Evolutionary conservation across 2,797 vertebrate species (phyloP).

Genomic region (Furcifer pardalis): DNA sequence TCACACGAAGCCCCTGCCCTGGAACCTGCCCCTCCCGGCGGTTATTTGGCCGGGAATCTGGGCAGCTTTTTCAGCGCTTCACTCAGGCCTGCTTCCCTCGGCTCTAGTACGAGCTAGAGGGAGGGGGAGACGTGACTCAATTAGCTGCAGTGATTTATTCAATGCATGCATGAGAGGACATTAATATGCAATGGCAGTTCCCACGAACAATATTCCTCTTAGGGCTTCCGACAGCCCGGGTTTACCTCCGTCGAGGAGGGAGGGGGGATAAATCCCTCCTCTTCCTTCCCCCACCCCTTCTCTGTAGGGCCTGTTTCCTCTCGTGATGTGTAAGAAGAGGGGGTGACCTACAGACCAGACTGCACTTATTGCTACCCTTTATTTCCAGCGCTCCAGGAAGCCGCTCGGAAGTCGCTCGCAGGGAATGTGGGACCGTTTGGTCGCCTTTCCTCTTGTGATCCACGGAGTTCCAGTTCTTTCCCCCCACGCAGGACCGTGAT

Average conservation of each 20-base stretch:
- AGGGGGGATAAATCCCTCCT: constrained; percentile 35
- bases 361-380: not conserved
- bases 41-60: constrained; percentile 57
- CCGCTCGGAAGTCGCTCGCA: not conserved
- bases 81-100: constrained; percentile 66
- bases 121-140: constrained; percentile 75
- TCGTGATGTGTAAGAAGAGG: not conserved
- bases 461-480: not conserved
- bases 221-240: constrained; percentile 69
- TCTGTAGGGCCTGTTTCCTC: constrained; percentile 28
- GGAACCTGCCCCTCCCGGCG: constrained; percentile 55
- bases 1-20: not conserved
- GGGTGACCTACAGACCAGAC: not conserved
- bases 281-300: not conserved
- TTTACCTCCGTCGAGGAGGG: constrained; percentile 42
- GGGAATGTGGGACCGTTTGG: not conserved
- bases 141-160: constrained; percentile 91
- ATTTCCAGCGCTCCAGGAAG: not conserved
- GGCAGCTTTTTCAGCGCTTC: constrained; percentile 40
- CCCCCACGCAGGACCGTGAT: not conserved
- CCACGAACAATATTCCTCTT: constrained; percentile 83
- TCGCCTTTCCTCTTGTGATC: not conserved
- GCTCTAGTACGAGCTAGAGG: not conserved
- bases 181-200: constrained; percentile 92
- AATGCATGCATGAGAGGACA: constrained; percentile 90